phyloP scores from a whole-genome alignment of 2,113 vertebrate genomes.

The Cromileptes altivelis region DNA sequence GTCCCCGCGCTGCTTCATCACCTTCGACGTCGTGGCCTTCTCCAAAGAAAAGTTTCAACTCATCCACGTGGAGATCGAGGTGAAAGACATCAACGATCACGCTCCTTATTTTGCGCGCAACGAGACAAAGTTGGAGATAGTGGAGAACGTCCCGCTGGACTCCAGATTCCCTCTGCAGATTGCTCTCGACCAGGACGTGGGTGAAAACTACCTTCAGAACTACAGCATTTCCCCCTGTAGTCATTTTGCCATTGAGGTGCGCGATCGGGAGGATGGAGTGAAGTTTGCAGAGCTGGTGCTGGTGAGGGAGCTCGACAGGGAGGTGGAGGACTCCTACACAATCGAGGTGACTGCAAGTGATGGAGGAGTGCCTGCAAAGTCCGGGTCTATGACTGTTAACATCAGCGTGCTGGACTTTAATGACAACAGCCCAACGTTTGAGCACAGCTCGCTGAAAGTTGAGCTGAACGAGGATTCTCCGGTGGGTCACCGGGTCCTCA shows the following conservation, averaged over 20 bases:
- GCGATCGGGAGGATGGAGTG: conserved; percentile 75
- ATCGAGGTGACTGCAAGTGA: conserved; percentile 79
- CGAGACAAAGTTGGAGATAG: conserved; percentile 78
- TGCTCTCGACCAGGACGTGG: conserved; percentile 84
- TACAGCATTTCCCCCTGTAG: conserved; percentile 80
- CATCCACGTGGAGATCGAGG: conserved; percentile 86
- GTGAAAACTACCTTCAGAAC: conserved; percentile 83
- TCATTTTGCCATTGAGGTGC: conserved; percentile 79
- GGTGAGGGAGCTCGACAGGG: conserved; percentile 80
- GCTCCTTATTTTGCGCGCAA: conserved; percentile 74
- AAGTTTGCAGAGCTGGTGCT: conserved; percentile 83
- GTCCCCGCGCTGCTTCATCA: conserved; percentile 78
- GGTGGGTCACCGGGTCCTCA: conserved; percentile 78
- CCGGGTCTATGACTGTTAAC: conserved; percentile 73
- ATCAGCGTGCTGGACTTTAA: conserved; percentile 85
- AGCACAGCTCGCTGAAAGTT: conserved; percentile 79
- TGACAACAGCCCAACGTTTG: conserved; percentile 86
- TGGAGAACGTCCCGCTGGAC: conserved; percentile 76
- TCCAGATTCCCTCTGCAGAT: conserved; percentile 78
- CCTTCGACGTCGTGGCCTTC: conserved; percentile 84
- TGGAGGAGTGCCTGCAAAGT: conserved; percentile 66
- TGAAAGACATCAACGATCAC: conserved; percentile 84
- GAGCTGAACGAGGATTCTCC: conserved; percentile 83
- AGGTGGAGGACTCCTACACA: conserved; percentile 79
- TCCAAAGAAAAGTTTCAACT: conserved; percentile 85